phyloP scores from a whole-genome alignment of 1,140 invertebrate species.

The Harlomillsia oculata region DNA sequence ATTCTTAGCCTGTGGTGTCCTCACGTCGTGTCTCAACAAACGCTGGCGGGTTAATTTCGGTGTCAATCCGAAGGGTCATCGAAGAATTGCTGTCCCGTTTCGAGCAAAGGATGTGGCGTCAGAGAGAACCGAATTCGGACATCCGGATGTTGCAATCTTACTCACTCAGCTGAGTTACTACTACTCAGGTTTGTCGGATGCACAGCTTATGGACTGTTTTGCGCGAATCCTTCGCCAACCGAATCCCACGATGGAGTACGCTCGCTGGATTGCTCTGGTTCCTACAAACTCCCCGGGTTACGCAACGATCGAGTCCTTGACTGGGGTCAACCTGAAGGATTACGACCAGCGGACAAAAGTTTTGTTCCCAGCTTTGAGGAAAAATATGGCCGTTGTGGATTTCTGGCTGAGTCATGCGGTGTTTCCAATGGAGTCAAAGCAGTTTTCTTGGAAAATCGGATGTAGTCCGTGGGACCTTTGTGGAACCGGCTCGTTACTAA shows the following conservation, averaged over 20 bases:
- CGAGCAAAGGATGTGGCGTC: conserved; percentile 31
- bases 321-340: conserved; percentile 26
- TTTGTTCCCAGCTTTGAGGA: conserved; percentile 14
- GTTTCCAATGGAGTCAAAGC: conserved; percentile 14
- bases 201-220: conserved; percentile 16
- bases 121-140: conserved; percentile 33
- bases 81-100: conserved; percentile 31
- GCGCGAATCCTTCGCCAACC: neutral
- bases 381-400: conserved; percentile 17
- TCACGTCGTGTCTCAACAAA: conserved; percentile 16
- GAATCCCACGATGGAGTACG: conserved; percentile 1
- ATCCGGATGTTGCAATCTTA: conserved; percentile 30
- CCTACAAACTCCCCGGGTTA: neutral
- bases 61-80: conserved; percentile 17
- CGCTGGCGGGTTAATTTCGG: conserved; percentile 34
- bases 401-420: conserved; percentile 20
- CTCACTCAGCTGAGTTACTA: conserved; percentile 31
- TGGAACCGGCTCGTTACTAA: neutral
- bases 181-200: conserved; percentile 28
- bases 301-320: conserved; percentile 1
- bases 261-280: conserved; percentile 1
- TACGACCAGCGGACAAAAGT: conserved; percentile 10
- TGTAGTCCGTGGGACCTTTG: conserved; percentile 21
- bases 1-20: conserved; percentile 25
- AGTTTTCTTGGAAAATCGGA: conserved; percentile 21